Base-by-base conservation (phyloP, 30 jellyfish, hydroid and myxozoan genomes). In the Aurelia aurita region DNA sequence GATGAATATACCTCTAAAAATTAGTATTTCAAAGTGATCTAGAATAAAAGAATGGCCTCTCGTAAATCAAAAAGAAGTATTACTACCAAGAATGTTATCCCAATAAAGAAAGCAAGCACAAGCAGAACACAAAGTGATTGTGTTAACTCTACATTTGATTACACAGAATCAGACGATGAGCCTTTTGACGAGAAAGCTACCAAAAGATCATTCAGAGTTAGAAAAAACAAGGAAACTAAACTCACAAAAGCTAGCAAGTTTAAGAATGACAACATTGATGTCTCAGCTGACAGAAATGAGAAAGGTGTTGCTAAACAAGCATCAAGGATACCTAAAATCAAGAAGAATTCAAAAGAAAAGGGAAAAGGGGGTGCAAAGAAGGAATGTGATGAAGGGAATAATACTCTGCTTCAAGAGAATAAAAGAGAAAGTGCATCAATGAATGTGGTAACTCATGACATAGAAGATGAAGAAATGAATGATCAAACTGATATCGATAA, bases 121-220 rank as follows among this genome's bases (percentile, higher is more conserved):
- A 74, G 63, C 13, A 58, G 39, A 23, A 4, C 74, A 23, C 27
- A 53, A 32, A 55, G 57, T 20, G 27, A 43, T 26, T 1, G 21
- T 25, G 29, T 12, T 31, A 59, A 46, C 11, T 64, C 80, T 28
- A 21, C 10, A 16, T 81, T 81, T 83, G 86, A 83, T 57, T 83
- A 46, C 29, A 29, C 46, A 18, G 84, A 64, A 11, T 70, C 80
- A 27, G 93, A 83, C 44, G 87, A 83, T 69, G 85, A 69, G 18
- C 80, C 34, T 19, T 83, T 83, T 83, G 93, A 83, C 46, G 76
- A 61, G 26, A 69, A 57, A 47, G 72, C 87, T 3, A 20, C 72
- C 20, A 23, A 67, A 60, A 35, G 57, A 31, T 22, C 39, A 25
- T 69, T 83, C 58, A 59, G 93, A 28, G 18, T 51, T 19, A 22